Conservation (phyloP, 2,113 vertebrate genomes). For the Cepphus grylle region DNA sequence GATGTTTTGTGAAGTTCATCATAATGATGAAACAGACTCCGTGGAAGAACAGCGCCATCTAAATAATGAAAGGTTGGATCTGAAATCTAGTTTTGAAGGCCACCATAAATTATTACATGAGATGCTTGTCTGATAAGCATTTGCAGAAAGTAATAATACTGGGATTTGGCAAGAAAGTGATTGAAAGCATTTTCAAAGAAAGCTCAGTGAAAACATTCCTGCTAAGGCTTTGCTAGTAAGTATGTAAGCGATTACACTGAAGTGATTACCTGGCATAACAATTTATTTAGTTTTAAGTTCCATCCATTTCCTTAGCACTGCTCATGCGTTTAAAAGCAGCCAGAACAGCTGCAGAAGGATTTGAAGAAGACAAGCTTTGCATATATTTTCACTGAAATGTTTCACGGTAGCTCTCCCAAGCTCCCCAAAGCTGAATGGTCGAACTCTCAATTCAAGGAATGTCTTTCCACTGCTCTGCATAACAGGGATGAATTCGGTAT, state of each 20-base stretch:
- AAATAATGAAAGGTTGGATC: background rate
- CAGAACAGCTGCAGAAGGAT: background rate
- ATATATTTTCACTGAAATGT: background rate
- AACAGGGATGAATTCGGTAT: background rate
- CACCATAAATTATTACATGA: background rate
- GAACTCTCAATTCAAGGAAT: background rate
- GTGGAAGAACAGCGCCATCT: background rate
- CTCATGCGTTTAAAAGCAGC: background rate
- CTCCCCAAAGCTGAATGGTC: background rate
- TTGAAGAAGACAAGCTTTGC: background rate
- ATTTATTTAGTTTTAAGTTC: background rate
- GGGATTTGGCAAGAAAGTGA: background rate
- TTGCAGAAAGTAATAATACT: background rate
- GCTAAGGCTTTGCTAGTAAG: background rate
- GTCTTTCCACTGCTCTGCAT: background rate
- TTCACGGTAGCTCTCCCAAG: background rate
- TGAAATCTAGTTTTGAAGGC: background rate
- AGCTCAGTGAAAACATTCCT: background rate
- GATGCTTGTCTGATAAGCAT: background rate
- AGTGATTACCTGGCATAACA: background rate
- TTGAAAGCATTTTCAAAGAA: background rate
- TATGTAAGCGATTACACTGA: background rate
- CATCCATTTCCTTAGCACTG: background rate
- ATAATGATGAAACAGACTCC: background rate
- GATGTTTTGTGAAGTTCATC: background rate